phyloP scores from a whole-genome alignment of 2,113 vertebrate genomes.

The Chrysemys picta region DNA sequence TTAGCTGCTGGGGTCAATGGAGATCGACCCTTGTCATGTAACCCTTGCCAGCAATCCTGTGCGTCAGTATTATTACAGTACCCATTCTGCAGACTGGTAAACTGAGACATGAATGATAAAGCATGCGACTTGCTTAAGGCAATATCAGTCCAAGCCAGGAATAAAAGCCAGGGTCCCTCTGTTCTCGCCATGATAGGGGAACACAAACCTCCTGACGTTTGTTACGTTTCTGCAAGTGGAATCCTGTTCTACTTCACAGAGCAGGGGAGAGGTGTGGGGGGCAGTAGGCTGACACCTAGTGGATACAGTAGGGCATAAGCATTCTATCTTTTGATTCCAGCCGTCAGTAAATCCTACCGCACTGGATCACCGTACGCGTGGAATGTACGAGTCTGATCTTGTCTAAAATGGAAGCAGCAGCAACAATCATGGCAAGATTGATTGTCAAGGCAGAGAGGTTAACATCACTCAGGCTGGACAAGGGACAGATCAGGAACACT shows the following conservation, averaged over 20 bases:
- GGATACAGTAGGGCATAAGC: neutral
- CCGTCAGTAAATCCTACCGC: neutral
- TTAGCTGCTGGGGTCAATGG: neutral
- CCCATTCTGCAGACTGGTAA: neutral
- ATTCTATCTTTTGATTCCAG: neutral
- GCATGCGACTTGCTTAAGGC: neutral
- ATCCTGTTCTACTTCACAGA: neutral
- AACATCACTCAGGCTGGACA: constrained; percentile 33
- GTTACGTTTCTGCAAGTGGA: neutral
- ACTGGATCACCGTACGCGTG: neutral
- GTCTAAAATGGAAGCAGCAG: neutral
- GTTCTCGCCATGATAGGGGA: neutral
- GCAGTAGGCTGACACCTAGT: neutral
- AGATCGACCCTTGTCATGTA: neutral
- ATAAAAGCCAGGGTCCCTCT: neutral
- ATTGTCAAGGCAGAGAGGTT: constrained; percentile 6
- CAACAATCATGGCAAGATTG: neutral
- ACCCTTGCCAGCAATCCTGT: neutral
- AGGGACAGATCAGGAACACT: neutral
- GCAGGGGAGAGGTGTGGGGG: neutral
- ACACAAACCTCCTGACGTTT: neutral
- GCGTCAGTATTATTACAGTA: neutral
- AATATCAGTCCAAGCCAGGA: neutral
- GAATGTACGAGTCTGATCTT: neutral
- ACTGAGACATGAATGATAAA: neutral